Conservation (phyloP, 2,113 vertebrate genomes). For the Pitta sordida region DNA sequence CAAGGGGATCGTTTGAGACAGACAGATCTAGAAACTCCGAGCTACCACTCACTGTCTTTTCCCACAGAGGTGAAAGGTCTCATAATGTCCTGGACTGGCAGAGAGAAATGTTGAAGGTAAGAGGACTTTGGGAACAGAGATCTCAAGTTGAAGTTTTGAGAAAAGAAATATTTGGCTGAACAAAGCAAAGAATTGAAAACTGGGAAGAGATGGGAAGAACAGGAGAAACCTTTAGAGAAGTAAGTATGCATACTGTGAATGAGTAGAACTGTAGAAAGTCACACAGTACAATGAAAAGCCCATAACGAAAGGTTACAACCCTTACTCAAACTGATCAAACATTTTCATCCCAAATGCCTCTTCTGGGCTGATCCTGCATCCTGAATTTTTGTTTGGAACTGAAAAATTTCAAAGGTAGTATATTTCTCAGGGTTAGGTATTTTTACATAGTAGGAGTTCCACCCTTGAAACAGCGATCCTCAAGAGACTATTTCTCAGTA, state of each 20-base stretch:
- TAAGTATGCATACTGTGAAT: not conserved
- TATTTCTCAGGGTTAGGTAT: not conserved
- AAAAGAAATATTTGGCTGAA: not conserved
- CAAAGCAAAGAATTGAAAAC: not conserved
- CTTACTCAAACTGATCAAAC: not conserved
- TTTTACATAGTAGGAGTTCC: not conserved
- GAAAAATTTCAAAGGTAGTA: not conserved
- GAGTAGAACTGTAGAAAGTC: not conserved
- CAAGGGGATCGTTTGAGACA: fast-evolving
- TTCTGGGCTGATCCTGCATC: not conserved
- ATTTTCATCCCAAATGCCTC: not conserved
- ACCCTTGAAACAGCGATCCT: not conserved
- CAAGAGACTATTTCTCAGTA: not conserved
- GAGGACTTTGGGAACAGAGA: not conserved
- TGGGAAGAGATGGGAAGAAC: not conserved
- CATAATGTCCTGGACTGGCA: not conserved
- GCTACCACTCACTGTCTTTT: not conserved
- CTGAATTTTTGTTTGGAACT: not conserved
- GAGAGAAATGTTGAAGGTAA: not conserved
- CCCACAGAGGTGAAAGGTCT: not conserved
- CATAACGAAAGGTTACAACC: not conserved
- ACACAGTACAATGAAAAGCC: not conserved
- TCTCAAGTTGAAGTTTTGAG: not conserved
- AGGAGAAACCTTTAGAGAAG: not conserved
- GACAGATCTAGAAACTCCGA: not conserved